Percentiles rank a stretch among this genome's conserved stretches.
Conservation (phyloP, 1,140 invertebrate species). For the Drosophila sp. region DNA sequence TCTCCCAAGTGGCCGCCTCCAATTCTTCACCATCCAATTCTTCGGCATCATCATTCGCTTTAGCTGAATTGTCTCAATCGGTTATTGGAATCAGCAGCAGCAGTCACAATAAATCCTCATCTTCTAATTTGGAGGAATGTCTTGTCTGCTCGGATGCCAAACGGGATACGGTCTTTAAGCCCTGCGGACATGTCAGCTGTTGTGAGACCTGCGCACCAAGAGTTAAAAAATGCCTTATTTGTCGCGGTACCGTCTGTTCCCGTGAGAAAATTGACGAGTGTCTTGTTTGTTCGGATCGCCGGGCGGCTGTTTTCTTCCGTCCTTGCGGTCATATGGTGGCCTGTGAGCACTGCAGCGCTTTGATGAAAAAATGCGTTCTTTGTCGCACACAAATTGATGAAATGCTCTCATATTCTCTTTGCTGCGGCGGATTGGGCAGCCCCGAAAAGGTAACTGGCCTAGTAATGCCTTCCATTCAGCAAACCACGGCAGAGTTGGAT, state of each 20-base stretch:
- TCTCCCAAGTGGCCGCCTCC: slow-evolving; percentile 41
- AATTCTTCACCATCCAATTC: slow-evolving; percentile 38
- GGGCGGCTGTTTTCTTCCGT: slow-evolving; percentile 94
- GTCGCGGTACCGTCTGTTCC: slow-evolving; percentile 91
- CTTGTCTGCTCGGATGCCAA: slow-evolving; percentile 97
- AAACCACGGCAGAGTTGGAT: slow-evolving; percentile 9
- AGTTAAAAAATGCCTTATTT: slow-evolving; percentile 98
- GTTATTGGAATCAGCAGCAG: slow-evolving; percentile 44
- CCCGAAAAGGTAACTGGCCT: slow-evolving; percentile 84
- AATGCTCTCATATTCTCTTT: slow-evolving; percentile 88
- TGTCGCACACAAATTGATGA: slow-evolving; percentile 94
- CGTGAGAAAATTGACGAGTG: slow-evolving; percentile 97
- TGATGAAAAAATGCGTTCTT: slow-evolving; percentile 98
- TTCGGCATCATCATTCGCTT: slow-evolving; percentile 41
- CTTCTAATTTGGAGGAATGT: slow-evolving; percentile 92
- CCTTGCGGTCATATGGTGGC: slow-evolving; percentile 98
- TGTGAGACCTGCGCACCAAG: slow-evolving; percentile 95
- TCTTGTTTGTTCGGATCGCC: slow-evolving; percentile 96
- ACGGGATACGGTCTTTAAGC: slow-evolving; percentile 91
- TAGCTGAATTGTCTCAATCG: slow-evolving; percentile 66
- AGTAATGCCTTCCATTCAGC: slow-evolving; percentile 6
- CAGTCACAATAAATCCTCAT: slow-evolving; percentile 18
- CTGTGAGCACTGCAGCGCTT: slow-evolving; percentile 94
- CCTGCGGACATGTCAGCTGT: slow-evolving; percentile 96
- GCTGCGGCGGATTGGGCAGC: slow-evolving; percentile 86